A percentile compares a stretch with the other conserved stretches of the same genome.
These are phyloP conservation scores for Crotalus horridus DNA, from an alignment of 2,113 vertebrate genomes.

Conservation along the genomic window DNA sequence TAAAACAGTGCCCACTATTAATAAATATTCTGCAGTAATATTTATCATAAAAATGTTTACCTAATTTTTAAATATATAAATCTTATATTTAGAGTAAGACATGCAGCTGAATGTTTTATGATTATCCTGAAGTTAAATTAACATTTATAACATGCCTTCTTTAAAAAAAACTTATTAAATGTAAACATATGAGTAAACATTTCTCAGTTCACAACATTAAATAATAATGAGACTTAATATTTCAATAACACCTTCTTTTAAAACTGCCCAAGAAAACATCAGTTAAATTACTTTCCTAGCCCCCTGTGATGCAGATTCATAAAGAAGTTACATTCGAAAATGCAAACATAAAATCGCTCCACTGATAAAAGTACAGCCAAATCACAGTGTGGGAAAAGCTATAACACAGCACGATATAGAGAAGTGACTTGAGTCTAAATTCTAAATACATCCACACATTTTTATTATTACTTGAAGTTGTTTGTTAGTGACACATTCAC, in stretches of 20 bases:
- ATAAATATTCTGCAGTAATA: constrained; percentile 29
- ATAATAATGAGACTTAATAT: constrained; percentile 20
- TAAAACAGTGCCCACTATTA: background rate
- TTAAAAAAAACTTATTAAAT: constrained; percentile 17
- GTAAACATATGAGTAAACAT: constrained; percentile 17
- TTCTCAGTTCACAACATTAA: constrained; percentile 36
- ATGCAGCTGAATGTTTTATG: constrained; percentile 8
- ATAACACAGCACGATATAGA: background rate
- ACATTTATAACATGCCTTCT: background rate
- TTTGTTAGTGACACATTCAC: background rate
- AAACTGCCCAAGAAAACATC: background rate
- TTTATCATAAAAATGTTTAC: constrained; percentile 43
- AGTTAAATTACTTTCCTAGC: constrained; percentile 42
- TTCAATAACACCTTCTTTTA: constrained; percentile 15
- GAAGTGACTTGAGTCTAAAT: background rate
- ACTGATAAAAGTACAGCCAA: constrained; percentile 16
- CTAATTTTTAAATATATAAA: constrained; percentile 35
- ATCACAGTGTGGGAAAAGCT: background rate
- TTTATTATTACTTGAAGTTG: background rate
- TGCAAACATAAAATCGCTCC: background rate
- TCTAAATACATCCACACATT: background rate
- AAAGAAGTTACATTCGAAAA: constrained; percentile 12
- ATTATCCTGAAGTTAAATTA: constrained; percentile 39
- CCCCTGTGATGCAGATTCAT: constrained; percentile 10
- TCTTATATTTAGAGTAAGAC: constrained; percentile 44